Base-by-base conservation (phyloP, 2,113 vertebrate species). In the Rhizomys pruinosus region DNA sequence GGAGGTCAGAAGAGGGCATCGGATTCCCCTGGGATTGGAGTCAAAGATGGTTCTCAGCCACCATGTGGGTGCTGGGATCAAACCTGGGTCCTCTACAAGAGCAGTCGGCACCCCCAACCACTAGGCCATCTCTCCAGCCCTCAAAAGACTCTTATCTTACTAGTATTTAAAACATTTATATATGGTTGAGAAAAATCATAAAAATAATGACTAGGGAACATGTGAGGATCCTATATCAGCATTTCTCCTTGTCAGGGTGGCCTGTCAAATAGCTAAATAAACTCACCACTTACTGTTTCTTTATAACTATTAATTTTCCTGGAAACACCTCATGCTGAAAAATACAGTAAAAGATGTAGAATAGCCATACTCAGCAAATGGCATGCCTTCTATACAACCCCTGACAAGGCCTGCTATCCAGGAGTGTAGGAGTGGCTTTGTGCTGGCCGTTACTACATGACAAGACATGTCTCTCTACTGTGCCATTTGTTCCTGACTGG, bases 281-380 rank as follows among this genome's bases (percentile, higher is more conserved):
- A 93, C 32, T 88, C 17, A 77, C 47, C n/a, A 79, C 19, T 78
- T 81, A 73, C 3, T 25, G 0, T 78, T 71, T 94, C 9, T 66
- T 63, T 37, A 61, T 19, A 95, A 19, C 25, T 86, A 42, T 88
- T 88, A 74, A 79, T 95, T 93, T 96, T 73, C 19, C 39, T 79
- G 69, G 52, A 88, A 94, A 82, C 37, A 15, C 3, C 81, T 57
- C 39, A 47, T 81, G 52, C 20, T 85, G 66, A 84, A 61, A 90
- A 92, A 81, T 47, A 84, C 11, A 72, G 25, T 9, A 68, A 91
- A 92, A 73, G 22, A 81, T 37, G 12, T 72, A 52, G 3, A 87
- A n/a, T 25, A 81, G n/a, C 42, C n/a, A 44, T 15, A 11, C 55
- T 84, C 17, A 61, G 20, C 11, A 47, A 55, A 5, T 88, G 59